Evolutionary conservation across 2,888 invertebrate species (phyloP).

Genomic region (Orthosia gothica): DNA sequence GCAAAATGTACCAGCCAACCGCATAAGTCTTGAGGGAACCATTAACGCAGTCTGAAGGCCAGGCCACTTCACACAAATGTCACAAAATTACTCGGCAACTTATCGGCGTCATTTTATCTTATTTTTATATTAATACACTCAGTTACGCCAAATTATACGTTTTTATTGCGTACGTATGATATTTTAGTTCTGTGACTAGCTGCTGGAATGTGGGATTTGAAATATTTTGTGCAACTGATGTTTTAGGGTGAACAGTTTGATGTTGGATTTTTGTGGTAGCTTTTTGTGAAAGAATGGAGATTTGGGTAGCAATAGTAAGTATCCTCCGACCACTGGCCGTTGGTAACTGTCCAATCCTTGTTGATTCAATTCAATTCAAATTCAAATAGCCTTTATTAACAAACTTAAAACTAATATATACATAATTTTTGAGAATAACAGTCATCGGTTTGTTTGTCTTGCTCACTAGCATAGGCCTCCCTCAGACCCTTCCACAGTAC

Average conservation of each 20-base stretch:
- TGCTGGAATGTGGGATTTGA: slow-evolving; percentile 47
- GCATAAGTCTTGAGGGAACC: slow-evolving; percentile 11
- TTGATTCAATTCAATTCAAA: too few species aligned
- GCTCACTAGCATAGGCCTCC: too few species aligned
- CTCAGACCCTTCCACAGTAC: too few species aligned
- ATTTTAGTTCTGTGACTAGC: slow-evolving; percentile 50
- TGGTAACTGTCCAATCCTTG: too few species aligned
- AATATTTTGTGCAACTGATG: slow-evolving; percentile 38
- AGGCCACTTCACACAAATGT: slow-evolving; percentile 27
- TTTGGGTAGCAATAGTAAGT: too few species aligned
- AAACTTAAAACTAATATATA: too few species aligned
- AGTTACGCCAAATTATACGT: slow-evolving; percentile 62
- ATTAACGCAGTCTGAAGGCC: slow-evolving; percentile 40
- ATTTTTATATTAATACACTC: slow-evolving; percentile 65
- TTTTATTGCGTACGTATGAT: slow-evolving; percentile 59
- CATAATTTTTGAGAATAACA: too few species aligned
- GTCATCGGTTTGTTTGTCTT: too few species aligned
- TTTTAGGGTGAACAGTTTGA: slow-evolving; percentile 16
- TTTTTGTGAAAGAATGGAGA: too few species aligned
- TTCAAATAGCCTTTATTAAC: too few species aligned
- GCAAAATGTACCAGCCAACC: not conserved
- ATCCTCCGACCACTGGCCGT: too few species aligned
- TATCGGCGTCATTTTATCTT: slow-evolving; percentile 48
- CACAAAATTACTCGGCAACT: slow-evolving; percentile 49
- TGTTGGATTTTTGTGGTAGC: slow-evolving; percentile 1